phyloP scores from a whole-genome alignment of 2,888 invertebrate species.

The Pycnomerus fuliginosus region DNA sequence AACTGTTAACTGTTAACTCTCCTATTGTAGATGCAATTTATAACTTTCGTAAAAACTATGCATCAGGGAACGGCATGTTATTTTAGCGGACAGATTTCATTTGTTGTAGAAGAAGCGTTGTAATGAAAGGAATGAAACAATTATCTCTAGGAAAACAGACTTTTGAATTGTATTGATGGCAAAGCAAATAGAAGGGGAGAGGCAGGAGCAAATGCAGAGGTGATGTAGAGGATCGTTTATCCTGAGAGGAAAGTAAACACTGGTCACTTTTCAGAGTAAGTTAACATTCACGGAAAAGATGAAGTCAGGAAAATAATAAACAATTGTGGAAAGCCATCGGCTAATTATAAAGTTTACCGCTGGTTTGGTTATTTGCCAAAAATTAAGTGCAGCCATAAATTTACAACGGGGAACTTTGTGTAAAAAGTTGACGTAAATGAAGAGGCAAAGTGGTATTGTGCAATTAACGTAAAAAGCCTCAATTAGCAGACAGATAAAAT shows the following conservation, averaged over 20 bases:
- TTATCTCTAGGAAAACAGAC: conserved; percentile 4
- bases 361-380: conserved; percentile 9
- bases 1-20: too few species aligned
- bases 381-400: conserved; percentile 6
- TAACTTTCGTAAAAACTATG: too few species aligned
- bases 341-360: conserved; percentile 12
- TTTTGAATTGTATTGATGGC: conserved; percentile 12
- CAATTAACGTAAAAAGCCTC: conserved; percentile 15
- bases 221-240: conserved; percentile 15
- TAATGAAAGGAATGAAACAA: conserved; percentile 9
- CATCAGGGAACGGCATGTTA: too few species aligned
- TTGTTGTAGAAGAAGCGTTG: too few species aligned
- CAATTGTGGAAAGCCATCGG: conserved; percentile 12
- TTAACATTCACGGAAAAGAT: too few species aligned
- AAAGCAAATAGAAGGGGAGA: conserved; percentile 12
- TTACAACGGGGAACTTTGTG: conserved; percentile 13
- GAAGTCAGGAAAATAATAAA: conserved; percentile 11
- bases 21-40: too few species aligned
- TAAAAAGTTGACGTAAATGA: conserved; percentile 5
- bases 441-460: conserved; percentile 11
- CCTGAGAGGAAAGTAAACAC: conserved; percentile 14
- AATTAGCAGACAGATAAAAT: conserved; percentile 17
- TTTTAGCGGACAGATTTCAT: too few species aligned
- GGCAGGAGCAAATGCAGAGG: conserved; percentile 13
- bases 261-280: conserved; percentile 14